Evolutionary conservation across 2,888 invertebrate species (phyloP).

Genomic region (Calameuta filiformis): DNA sequence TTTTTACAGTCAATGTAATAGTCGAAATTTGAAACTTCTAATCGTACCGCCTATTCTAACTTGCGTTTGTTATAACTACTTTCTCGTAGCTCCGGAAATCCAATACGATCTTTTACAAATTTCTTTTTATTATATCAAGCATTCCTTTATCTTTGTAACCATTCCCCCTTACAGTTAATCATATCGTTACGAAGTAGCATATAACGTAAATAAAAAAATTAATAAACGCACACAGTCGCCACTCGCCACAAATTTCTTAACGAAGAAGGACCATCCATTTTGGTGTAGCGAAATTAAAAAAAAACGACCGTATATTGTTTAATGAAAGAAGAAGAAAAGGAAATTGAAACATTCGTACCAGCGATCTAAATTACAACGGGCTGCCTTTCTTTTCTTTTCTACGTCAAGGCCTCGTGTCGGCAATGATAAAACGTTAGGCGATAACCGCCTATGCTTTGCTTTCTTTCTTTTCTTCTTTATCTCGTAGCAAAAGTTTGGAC

Average conservation of each 20-base stretch:
- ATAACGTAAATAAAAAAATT: neutral
- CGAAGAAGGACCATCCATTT: neutral
- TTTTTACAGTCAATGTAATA: conserved; percentile 2
- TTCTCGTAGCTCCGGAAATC: neutral
- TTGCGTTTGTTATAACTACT: neutral
- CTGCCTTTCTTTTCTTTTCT: neutral
- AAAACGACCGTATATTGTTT: neutral
- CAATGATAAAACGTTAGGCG: neutral
- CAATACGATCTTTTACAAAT: neutral
- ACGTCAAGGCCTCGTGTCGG: neutral
- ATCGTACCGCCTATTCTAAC: neutral
- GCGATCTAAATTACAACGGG: neutral
- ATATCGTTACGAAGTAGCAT: neutral
- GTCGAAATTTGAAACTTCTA: neutral
- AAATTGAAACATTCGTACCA: neutral
- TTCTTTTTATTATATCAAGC: neutral
- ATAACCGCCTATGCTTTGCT: neutral
- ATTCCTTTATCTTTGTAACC: neutral
- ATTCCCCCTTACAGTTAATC: neutral
- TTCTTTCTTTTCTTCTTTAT: neutral
- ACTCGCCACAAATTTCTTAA: neutral
- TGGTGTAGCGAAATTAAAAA: neutral
- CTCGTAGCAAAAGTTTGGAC: neutral
- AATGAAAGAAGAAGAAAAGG: neutral
- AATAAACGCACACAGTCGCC: neutral